Base-by-base conservation (phyloP, 2,113 vertebrate species). In the Osmerus eperlanus region DNA sequence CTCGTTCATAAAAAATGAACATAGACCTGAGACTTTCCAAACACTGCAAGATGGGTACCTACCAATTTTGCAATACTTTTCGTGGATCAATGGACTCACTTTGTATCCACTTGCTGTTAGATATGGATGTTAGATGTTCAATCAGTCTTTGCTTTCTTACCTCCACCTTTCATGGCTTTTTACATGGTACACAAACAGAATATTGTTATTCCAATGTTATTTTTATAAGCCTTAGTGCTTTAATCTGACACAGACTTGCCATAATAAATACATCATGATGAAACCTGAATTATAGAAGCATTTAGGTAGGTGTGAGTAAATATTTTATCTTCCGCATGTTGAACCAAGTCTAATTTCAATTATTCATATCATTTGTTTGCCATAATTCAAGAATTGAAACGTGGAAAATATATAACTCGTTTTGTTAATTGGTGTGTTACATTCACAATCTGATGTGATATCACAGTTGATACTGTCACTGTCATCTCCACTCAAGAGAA, bases 241-340 rank as follows among this genome's bases (percentile, higher is more conserved):
- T 70, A n/a, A 53, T 64, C 41, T 47, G 71, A 66, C 65, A 71
- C 29, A 71, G 66, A 68, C 72, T 63, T 13, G 4, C 51, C 53
- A 75, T 55, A 28, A 66, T 74, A 70, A 71, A 79, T 65, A 62
- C 56, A 55, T 55, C 3, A 58, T 72, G 29, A 53, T 68, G 73
- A 13, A 47, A 66, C 76, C 62, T 76, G 69, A 83, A 72, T 77
- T 67, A 69, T 73, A 72, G 66, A 75, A 80, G 71, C 73, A 76
- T 76, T 78, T 76, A 75, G 69, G 47, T 78, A 70, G 68, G 56
- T 41, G 54, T 23, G 52, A 18, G 23, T 86, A 66, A 78, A 85
- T 82, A 83, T 78, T 83, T 83, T 0, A 83, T 82, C 56, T 55
- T 21, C 72, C 58, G 74, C 70, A 52, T 65, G 79, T 59, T 77